Conservation (phyloP, 2,888 invertebrate genomes). For the Volucella zonaria region DNA sequence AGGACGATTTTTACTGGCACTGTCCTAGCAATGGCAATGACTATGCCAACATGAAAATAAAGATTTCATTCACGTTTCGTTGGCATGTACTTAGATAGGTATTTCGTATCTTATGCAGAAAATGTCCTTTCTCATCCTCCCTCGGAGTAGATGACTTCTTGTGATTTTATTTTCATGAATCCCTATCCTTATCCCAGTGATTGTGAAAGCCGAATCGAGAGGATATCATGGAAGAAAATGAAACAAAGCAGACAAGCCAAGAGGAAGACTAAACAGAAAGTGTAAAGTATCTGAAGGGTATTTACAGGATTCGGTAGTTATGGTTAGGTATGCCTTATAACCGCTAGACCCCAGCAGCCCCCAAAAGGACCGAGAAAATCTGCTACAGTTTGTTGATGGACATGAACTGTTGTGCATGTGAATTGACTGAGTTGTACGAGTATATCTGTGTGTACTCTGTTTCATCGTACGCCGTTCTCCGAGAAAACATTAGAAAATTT, state of each 20-base stretch:
- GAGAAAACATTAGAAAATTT: conserved; percentile 39
- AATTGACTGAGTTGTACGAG: background rate
- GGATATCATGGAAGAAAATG: conserved; percentile 39
- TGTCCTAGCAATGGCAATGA: conserved; percentile 19
- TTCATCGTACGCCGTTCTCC: conserved; percentile 3
- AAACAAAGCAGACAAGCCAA: conserved; percentile 14
- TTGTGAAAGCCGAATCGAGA: conserved; percentile 48
- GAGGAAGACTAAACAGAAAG: conserved; percentile 27
- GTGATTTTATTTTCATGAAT: background rate
- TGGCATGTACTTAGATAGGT: conserved; percentile 44
- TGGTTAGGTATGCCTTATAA: conserved; percentile 57
- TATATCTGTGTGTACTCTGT: background rate
- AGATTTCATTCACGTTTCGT: conserved; percentile 67
- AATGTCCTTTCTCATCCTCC: conserved; percentile 36
- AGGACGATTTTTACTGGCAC: conserved; percentile 21
- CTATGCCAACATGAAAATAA: conserved; percentile 58
- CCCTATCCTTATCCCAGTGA: conserved; percentile 22
- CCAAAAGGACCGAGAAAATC: conserved; percentile 13
- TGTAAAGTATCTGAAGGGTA: conserved; percentile 63
- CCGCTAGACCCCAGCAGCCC: conserved; percentile 39
- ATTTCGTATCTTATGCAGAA: conserved; percentile 52
- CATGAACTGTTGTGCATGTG: conserved; percentile 14
- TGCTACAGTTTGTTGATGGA: conserved; percentile 62
- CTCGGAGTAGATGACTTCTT: background rate
- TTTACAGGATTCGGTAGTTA: conserved; percentile 49